A percentile compares a stretch with the other conserved stretches of the same genome.
These are phyloP conservation scores for Sebastes minor DNA, from an alignment of 2,797 vertebrate species.

Conservation along the genomic window DNA sequence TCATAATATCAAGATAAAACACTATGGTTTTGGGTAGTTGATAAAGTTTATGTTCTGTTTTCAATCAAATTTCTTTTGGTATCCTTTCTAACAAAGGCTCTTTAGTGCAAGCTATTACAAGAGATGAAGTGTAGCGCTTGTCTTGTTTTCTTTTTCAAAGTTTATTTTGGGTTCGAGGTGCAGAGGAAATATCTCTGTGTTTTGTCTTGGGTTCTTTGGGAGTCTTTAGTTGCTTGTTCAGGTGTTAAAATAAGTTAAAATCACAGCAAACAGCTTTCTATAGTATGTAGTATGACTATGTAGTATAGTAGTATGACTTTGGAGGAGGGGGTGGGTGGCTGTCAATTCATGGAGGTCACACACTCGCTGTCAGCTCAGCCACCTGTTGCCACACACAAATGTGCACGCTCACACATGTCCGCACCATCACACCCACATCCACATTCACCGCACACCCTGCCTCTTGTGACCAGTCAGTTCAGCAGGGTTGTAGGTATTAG, in stretches of 20 bases:
- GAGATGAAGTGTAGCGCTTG: neutral
- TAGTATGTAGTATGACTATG: neutral
- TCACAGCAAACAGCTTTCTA: neutral
- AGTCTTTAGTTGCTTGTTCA: slow-evolving; percentile 8
- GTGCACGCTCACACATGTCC: slow-evolving; percentile 15
- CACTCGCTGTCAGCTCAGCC: slow-evolving; percentile 67
- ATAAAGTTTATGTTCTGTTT: neutral
- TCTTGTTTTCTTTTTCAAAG: neutral
- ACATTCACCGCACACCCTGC: slow-evolving; percentile 37
- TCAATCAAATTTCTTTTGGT: neutral
- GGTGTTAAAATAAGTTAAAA: slow-evolving; percentile 17
- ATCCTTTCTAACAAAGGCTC: neutral
- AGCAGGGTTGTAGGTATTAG: slow-evolving; percentile 31
- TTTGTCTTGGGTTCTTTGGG: neutral
- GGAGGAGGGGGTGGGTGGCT: neutral
- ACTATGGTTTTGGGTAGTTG: neutral
- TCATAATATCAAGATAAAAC: neutral
- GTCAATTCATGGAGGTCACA: slow-evolving; percentile 65
- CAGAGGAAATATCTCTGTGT: neutral
- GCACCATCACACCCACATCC: slow-evolving; percentile 44
- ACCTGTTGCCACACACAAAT: slow-evolving; percentile 61
- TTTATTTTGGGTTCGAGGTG: neutral
- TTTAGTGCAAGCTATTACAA: neutral
- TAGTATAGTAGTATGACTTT: slow-evolving; percentile 14
- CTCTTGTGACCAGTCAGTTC: slow-evolving; percentile 33